Conservation (phyloP, 2,797 vertebrate genomes). For the Falco biarmicus region DNA sequence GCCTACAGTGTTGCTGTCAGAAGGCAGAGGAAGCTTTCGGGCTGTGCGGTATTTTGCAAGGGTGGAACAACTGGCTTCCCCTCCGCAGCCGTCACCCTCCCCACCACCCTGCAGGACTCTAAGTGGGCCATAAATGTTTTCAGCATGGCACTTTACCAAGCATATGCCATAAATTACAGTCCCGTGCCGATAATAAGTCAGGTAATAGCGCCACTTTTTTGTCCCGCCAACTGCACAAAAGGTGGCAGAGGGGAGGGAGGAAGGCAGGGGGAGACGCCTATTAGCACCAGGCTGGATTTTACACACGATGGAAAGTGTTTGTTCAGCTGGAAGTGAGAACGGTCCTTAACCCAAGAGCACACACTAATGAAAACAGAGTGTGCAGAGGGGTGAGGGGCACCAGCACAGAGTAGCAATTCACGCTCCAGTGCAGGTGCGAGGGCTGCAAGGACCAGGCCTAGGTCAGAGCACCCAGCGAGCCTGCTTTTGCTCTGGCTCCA, state of each 20-base stretch:
- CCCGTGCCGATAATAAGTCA: conserved; percentile 66
- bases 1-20: background rate
- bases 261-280: background rate
- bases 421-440: background rate
- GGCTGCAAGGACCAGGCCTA: background rate
- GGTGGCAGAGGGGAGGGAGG: conserved; percentile 47
- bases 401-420: conserved; percentile 64
- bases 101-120: background rate
- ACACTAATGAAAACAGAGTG: conserved; percentile 61
- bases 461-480: background rate
- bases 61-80: conserved; percentile 28
- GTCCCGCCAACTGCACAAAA: conserved; percentile 64
- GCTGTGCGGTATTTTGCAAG: background rate
- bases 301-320: conserved; percentile 62
- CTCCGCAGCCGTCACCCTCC: background rate
- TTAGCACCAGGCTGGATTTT: conserved; percentile 69
- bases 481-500: background rate
- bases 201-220: conserved; percentile 61
- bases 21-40: background rate
- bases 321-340: conserved; percentile 65
- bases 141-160: conserved; percentile 63
- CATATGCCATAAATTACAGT: conserved; percentile 60
- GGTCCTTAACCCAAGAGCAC: conserved; percentile 44
- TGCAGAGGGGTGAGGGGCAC: background rate
- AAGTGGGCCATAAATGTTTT: conserved; percentile 68